Percentiles rank a stretch among this genome's conserved stretches.
Evolutionary conservation across 2,888 invertebrate genomes (phyloP).

Genomic region (Rotaria sp.): DNA sequence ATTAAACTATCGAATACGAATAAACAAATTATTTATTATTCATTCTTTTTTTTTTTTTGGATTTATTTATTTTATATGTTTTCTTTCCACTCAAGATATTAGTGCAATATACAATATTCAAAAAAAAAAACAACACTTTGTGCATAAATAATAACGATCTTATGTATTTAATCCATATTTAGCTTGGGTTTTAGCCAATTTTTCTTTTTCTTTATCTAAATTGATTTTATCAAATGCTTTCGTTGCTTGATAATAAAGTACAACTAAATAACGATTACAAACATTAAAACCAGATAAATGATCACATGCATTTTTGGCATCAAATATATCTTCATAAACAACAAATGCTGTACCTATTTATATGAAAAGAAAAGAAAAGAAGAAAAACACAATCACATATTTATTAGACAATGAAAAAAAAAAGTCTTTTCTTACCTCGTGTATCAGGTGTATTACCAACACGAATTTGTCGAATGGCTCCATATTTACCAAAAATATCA

Average conservation of each 20-base stretch:
- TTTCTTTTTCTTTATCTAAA: constrained; percentile 39
- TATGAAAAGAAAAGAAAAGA: constrained; percentile 64
- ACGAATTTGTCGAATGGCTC: constrained; percentile 93
- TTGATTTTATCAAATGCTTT: constrained; percentile 37
- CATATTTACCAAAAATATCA: constrained; percentile 99
- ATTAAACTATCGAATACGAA: too few species aligned
- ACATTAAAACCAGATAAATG: constrained; percentile 97
- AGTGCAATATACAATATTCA: neutral
- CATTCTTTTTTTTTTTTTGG: neutral
- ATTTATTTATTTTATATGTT: neutral
- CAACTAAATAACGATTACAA: constrained; percentile 95
- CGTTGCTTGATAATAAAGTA: constrained; percentile 78
- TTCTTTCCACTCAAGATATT: neutral
- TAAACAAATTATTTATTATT: too few species aligned
- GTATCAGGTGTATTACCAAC: constrained; percentile 57
- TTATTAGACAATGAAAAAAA: neutral
- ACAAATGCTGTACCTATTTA: constrained; percentile 98
- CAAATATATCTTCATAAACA: constrained; percentile 98
- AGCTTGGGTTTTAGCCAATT: constrained; percentile 36
- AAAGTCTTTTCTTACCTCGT: neutral
- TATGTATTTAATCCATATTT: constrained; percentile 35
- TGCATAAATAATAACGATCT: neutral
- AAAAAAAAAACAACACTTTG: neutral
- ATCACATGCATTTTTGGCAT: constrained; percentile 99
- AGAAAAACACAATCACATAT: too few species aligned